Evolutionary conservation across 2,113 vertebrate genomes (phyloP).

Genomic region (Xiphophorus maculatus): DNA sequence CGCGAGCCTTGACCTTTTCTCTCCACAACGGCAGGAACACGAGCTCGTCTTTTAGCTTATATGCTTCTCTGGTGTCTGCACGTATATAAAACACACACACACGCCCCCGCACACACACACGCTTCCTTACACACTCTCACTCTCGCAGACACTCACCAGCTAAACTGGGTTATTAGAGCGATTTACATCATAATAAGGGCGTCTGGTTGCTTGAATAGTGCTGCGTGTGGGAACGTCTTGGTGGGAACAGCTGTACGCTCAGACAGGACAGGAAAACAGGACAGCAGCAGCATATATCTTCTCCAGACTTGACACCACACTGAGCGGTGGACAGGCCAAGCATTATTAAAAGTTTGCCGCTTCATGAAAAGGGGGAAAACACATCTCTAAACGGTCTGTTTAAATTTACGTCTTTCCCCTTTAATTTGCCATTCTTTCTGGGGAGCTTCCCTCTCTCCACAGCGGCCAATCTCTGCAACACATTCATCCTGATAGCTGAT

Average conservation of each 20-base stretch:
- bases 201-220: constrained; percentile 76
- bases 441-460: background rate
- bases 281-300: constrained; percentile 53
- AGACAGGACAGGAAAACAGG: constrained; percentile 55
- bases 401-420: constrained; percentile 19
- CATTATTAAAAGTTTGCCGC: constrained; percentile 20
- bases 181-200: constrained; percentile 83
- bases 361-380: constrained; percentile 4
- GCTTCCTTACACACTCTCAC: constrained; percentile 33
- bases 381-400: constrained; percentile 12
- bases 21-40: background rate
- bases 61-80: constrained; percentile 25
- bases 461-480: constrained; percentile 33
- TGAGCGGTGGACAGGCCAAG: constrained; percentile 19
- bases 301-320: constrained; percentile 40
- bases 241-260: constrained; percentile 74
- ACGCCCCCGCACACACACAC: constrained; percentile 39
- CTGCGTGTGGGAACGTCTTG: constrained; percentile 79
- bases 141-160: constrained; percentile 60
- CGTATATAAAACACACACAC: constrained; percentile 22
- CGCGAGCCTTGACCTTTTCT: constrained; percentile 67
- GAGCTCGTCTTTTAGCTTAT: constrained; percentile 1
- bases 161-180: constrained; percentile 82
- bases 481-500: constrained; percentile 41
- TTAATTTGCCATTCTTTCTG: constrained; percentile 15